Conservation (phyloP, 2,888 invertebrate species). For the Exocentrus adspersus region DNA sequence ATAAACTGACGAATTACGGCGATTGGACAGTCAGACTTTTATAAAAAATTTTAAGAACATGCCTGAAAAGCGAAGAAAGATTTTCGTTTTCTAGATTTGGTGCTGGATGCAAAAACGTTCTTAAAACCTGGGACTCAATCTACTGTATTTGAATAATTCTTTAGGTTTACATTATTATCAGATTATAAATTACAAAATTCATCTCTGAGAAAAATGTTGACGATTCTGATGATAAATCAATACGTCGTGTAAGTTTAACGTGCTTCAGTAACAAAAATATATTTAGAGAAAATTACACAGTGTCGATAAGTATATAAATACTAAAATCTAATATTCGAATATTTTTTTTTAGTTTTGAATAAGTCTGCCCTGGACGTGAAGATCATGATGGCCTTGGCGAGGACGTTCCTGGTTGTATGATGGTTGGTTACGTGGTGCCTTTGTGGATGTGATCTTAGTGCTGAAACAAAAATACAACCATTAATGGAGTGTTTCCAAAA, state of each 20-base stretch:
- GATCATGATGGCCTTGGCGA: not conserved
- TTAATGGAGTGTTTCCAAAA: not conserved
- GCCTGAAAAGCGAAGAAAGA: no score
- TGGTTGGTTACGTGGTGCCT: not conserved
- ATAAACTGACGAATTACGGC: no score
- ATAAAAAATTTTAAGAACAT: no score
- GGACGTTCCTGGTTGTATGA: not conserved
- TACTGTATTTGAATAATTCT: no score
- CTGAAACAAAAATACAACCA: not conserved
- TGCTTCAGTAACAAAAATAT: not conserved
- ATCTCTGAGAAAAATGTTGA: no score
- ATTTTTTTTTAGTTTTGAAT: not conserved
- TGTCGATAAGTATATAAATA: not conserved
- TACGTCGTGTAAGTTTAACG: no score
- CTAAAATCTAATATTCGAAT: slow-evolving; percentile 16
- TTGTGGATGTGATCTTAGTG: not conserved
- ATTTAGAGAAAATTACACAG: not conserved
- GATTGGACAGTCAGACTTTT: no score
- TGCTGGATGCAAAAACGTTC: no score
- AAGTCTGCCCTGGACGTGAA: not conserved
- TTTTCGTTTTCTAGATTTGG: no score
- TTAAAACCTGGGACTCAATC: no score
- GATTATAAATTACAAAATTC: no score
- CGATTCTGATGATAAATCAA: not conserved
- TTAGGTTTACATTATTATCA: no score